Evolutionary conservation across 2,113 vertebrate species (phyloP).

Genomic region (Muscicapa adusta): DNA sequence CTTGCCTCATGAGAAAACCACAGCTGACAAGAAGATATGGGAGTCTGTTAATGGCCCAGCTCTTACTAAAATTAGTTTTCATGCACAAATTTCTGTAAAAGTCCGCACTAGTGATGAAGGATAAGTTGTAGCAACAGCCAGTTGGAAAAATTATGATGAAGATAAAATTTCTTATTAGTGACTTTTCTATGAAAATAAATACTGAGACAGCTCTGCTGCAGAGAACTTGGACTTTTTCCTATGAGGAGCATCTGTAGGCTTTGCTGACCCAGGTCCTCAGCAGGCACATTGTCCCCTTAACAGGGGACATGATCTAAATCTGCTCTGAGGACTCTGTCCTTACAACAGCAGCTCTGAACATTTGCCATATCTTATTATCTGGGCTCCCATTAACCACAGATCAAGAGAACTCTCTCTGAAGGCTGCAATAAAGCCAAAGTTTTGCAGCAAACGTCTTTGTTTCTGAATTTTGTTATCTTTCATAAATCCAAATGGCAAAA

Average conservation of each 20-base stretch:
- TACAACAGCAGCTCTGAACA: background rate
- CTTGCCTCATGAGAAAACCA: background rate
- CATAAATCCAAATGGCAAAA: background rate
- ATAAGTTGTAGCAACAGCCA: background rate
- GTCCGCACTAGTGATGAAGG: background rate
- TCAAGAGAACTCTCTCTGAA: background rate
- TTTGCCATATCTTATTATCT: background rate
- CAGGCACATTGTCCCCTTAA: background rate
- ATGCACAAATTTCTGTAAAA: background rate
- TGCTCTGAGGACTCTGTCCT: background rate
- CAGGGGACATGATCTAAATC: background rate
- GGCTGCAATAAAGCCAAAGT: background rate
- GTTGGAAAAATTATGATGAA: background rate
- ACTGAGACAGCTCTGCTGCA: background rate
- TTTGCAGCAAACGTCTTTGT: background rate
- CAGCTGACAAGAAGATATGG: background rate
- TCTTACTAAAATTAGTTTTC: background rate
- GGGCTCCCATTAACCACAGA: background rate
- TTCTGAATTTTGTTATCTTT: background rate
- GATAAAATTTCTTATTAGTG: background rate
- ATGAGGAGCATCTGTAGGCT: fast-evolving
- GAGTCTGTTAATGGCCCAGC: background rate
- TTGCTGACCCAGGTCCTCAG: background rate
- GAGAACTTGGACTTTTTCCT: background rate
- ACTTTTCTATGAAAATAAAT: background rate